These are phyloP conservation scores for Temnothorax curvispinosus DNA, from an alignment of 1,140 invertebrate species.

Conservation along the genomic window DNA sequence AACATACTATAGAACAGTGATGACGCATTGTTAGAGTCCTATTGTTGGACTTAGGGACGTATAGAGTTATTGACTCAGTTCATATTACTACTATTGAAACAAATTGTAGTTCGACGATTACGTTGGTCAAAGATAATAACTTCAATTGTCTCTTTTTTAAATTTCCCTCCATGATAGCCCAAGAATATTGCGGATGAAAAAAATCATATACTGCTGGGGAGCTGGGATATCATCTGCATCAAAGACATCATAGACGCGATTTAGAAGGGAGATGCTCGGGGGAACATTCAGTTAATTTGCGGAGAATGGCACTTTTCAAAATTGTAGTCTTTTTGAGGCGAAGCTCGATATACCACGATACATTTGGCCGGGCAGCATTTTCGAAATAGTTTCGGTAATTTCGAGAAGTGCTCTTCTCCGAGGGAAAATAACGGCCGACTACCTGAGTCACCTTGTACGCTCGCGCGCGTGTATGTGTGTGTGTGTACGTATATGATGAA, in stretches of 20 bases:
- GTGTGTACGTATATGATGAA: neutral
- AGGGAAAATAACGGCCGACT: constrained; percentile 1
- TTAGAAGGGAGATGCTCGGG: neutral
- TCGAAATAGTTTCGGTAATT: constrained; percentile 30
- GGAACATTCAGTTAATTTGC: neutral
- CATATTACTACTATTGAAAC: neutral
- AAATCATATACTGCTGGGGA: neutral
- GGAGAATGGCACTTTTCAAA: constrained; percentile 35
- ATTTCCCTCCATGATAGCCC: neutral
- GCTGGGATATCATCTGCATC: neutral
- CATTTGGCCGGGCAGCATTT: neutral
- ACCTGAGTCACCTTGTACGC: neutral
- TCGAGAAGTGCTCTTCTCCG: constrained; percentile 12
- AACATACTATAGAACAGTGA: neutral
- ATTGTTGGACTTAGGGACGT: neutral
- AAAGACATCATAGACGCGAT: constrained; percentile 10
- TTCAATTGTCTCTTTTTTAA: neutral
- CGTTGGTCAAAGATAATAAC: neutral
- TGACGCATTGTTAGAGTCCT: neutral
- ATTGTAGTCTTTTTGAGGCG: constrained; percentile 32
- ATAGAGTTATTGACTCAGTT: neutral
- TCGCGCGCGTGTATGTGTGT: neutral
- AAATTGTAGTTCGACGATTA: constrained; percentile 11
- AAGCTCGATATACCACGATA: neutral
- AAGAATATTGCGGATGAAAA: constrained; percentile 30